Conservation (phyloP, 2,888 invertebrate species). For the Tetropium fuscum region DNA sequence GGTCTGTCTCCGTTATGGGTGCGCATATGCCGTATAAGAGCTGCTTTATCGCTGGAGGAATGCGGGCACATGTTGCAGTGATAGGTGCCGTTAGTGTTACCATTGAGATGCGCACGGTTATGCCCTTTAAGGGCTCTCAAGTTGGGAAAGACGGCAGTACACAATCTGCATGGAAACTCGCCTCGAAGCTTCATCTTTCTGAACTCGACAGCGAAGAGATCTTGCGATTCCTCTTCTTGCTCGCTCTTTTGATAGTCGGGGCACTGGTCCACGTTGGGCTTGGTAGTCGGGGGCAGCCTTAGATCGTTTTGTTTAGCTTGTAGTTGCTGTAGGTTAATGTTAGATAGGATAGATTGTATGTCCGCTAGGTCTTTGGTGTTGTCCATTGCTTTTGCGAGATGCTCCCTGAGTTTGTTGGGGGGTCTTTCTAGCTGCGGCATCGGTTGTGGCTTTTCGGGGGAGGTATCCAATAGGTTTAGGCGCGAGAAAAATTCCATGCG, state of each 20-base stretch:
- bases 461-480: constrained; percentile 80
- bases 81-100: constrained; percentile 82
- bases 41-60: constrained; percentile 90
- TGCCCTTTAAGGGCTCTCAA: constrained; percentile 91
- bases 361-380: constrained; percentile 84
- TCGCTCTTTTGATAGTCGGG: constrained; percentile 60
- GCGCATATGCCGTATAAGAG: constrained; percentile 90
- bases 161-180: constrained; percentile 92
- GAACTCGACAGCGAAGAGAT: constrained; percentile 86
- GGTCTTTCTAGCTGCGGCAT: constrained; percentile 34
- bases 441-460: constrained; percentile 62
- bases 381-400: constrained; percentile 62
- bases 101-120: constrained; percentile 86
- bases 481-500: constrained; percentile 87
- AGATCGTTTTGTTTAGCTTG: constrained; percentile 59
- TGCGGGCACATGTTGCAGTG: constrained; percentile 95
- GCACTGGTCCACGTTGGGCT: constrained; percentile 39
- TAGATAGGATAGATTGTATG: constrained; percentile 85
- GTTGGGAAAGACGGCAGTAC: constrained; percentile 88
- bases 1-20: constrained; percentile 96
- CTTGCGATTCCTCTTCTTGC: constrained; percentile 82
- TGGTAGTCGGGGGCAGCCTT: constrained; percentile 33
- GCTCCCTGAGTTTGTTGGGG: constrained; percentile 53
- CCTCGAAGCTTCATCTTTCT: constrained; percentile 91
- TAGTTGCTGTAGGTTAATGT: constrained; percentile 79